Percentiles rank a stretch among this genome's conserved stretches.
Evolutionary conservation across 2,797 vertebrate genomes (phyloP).

Genomic region (Uromys caudimaculatus): DNA sequence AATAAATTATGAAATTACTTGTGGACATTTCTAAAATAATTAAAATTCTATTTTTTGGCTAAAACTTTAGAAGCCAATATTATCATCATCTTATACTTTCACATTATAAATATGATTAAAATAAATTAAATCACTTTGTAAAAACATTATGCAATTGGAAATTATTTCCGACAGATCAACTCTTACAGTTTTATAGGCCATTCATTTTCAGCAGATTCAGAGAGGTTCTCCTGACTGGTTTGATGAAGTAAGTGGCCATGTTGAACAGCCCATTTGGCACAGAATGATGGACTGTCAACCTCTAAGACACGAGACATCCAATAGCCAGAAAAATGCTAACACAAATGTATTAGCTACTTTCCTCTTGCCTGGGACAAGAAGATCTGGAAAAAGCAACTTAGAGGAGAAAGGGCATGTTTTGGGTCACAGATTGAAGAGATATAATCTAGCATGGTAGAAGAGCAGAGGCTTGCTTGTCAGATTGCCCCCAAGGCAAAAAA

Average conservation of each 20-base stretch:
- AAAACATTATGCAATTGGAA: no score
- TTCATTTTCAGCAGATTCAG: not conserved
- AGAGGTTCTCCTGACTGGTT: not conserved
- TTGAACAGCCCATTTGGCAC: not conserved
- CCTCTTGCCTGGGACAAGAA: not conserved
- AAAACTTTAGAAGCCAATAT: no score
- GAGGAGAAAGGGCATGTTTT: no score
- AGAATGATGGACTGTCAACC: not conserved
- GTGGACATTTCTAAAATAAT: no score
- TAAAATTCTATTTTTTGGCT: no score
- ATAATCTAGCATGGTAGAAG: not conserved
- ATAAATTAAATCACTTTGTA: no score
- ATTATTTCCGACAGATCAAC: no score
- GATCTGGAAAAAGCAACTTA: no score
- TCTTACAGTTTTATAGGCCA: no score
- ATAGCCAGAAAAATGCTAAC: not conserved
- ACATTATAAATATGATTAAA: no score
- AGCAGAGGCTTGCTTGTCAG: not conserved
- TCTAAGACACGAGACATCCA: not conserved
- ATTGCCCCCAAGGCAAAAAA: not conserved
- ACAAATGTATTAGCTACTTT: not conserved
- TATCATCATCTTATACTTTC: no score
- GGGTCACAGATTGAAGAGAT: not conserved
- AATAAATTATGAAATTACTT: no score
- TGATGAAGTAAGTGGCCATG: not conserved